Base-by-base conservation (phyloP, 2,888 invertebrate genomes). In the Chrysopilus asiliformis region DNA sequence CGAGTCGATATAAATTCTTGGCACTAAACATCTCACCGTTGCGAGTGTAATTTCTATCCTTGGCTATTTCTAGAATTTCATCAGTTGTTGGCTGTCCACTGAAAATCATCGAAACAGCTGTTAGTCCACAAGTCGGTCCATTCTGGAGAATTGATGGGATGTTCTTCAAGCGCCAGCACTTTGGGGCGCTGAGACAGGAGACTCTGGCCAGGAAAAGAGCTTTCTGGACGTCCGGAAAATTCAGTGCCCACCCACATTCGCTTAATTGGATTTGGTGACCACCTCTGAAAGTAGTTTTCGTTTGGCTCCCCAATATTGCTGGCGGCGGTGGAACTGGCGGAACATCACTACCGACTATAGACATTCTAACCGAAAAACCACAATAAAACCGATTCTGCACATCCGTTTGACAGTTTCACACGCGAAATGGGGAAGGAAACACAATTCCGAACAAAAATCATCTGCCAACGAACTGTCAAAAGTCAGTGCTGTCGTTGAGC, bases 11-110 rank as follows among this genome's bases (percentile, higher is more conserved):
- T 74, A 89, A 76, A 53, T 78, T 68, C 43, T 71, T 68, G 18
- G 77, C 81, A 60, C 82, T 80, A 52, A 87, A 84, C 70, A 93
- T 84, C 71, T 94, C 94, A 7, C 94, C 93, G 49, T 85, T 79
- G 47, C 75, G 74, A 3, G 84, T 84, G 50, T 71, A 84, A 3
- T 76, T 72, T 45, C 68, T 62, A 15, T 63, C 53, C 55, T 71
- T 70, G 2, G 85, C 81, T 45, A 71, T 66, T 40, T 68, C 63
- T 2, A 84, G 64, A 12, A 74, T 67, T 39, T 78, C 64, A 17
- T 62, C 67, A 7, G 69, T 64, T n/a, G 71, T 58, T 4, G 71
- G 66, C 38, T 65, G 64, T 32, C 70, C 71, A 42, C 73, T 68
- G 1, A 78, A 65, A 32, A 81, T 68, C 82, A 90, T 89, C 25